These are phyloP conservation scores for Sinosuthora webbiana DNA, from an alignment of 2,113 vertebrate genomes.

Conservation along the genomic window DNA sequence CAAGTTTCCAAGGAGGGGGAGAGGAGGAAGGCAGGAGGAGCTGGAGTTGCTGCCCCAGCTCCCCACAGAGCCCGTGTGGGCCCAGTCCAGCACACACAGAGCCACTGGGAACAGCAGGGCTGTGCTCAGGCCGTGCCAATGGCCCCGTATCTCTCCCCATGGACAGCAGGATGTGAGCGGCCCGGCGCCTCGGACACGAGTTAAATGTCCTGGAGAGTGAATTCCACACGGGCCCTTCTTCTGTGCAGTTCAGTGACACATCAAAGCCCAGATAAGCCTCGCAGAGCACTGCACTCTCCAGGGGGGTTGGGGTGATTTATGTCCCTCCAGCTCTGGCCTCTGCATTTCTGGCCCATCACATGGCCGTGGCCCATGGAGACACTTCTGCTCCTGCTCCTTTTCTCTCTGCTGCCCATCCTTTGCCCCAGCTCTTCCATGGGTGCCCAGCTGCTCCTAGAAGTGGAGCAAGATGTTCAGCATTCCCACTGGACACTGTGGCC, in stretches of 20 bases:
- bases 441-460: background rate
- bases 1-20: background rate
- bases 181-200: background rate
- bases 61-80: fast-evolving
- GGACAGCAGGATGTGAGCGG: background rate
- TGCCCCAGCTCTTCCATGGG: background rate
- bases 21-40: background rate
- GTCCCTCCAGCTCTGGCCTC: background rate
- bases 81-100: fast-evolving
- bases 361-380: background rate
- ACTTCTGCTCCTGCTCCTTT: background rate
- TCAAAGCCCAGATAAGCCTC: background rate
- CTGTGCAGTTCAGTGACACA: slow-evolving; percentile 14
- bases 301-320: background rate
- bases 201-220: background rate
- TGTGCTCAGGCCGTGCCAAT: fast-evolving
- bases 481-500: background rate
- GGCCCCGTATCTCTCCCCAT: background rate
- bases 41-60: fast-evolving
- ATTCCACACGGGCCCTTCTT: background rate
- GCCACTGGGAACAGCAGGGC: background rate
- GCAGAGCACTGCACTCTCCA: background rate
- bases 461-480: no score
- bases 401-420: background rate
- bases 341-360: background rate